Percentiles rank a stretch among this genome's conserved stretches.
These are phyloP conservation scores for Disparrhopalites patrizii DNA, from an alignment of 2,888 invertebrate genomes.

Conservation along the genomic window DNA sequence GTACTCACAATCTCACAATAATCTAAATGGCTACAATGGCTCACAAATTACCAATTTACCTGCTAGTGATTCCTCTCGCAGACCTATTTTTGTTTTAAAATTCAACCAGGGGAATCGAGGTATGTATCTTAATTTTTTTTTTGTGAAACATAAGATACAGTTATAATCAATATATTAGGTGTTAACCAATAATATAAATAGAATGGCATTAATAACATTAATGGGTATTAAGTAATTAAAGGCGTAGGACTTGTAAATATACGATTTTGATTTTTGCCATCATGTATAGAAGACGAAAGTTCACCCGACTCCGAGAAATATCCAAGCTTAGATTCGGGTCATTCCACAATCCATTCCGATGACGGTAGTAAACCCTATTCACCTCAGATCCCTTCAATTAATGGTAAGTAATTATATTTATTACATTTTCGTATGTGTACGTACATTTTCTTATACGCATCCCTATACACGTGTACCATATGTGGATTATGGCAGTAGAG, in stretches of 20 bases:
- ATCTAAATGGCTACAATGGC: neutral
- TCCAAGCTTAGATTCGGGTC: constrained; percentile 77
- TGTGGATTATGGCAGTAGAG: no score
- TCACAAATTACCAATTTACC: constrained; percentile 15
- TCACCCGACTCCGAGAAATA: constrained; percentile 82
- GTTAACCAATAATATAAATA: no score
- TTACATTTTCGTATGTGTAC: neutral
- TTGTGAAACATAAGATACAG: no score
- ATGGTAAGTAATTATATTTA: constrained; percentile 50
- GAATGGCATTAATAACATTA: no score
- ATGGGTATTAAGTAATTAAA: no score
- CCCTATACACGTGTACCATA: no score
- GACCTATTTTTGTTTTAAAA: constrained; percentile 47
- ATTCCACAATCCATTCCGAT: constrained; percentile 87
- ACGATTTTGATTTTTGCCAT: no score
- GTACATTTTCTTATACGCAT: neutral
- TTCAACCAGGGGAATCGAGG: constrained; percentile 42
- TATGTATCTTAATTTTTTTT: constrained; percentile 19
- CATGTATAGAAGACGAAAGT: constrained; percentile 60
- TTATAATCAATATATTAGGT: no score
- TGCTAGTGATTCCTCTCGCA: constrained; percentile 14
- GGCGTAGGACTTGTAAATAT: no score
- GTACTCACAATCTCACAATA: constrained; percentile 10
- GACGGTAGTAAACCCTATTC: constrained; percentile 71
- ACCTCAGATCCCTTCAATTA: constrained; percentile 65